Base-by-base conservation (phyloP, 92 coral and sea anemone genomes). In the Galaxea fascicularis region DNA sequence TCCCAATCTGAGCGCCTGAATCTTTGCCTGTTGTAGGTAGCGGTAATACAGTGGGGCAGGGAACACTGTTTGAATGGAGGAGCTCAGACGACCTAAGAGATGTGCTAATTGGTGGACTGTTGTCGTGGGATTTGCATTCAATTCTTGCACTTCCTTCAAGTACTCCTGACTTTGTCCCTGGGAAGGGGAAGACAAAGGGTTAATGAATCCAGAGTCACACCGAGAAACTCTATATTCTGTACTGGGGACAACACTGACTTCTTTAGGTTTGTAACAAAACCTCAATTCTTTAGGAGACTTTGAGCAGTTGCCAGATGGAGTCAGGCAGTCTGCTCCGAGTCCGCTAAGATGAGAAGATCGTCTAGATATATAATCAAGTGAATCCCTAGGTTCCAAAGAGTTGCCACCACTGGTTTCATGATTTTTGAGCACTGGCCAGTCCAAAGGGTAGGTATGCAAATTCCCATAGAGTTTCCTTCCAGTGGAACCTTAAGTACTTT, bases 351-450 rank as follows among this genome's bases (percentile, higher is more conserved):
- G 45, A 74, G 56, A 26, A 88, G 77, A 35, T 88, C 79, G 91
- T 74, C 88, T 46, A 88, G 82, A 26, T 88, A 70, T 39, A 82
- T 53, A 15, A 82, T 62, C 9, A 83, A 26, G 12, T 84, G 47
- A 45, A 88, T 76, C 67, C 87, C 73, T 49, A 82, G 54, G 49
- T 84, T 59, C 51, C 85, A 47, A 29, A 88, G 78, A 13, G 63
- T 54, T 25, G 69, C 85, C 49, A 76, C 85, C 10, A 83, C 88
- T 12, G 88, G 91, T 56, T 88, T 82, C 41, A 82, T 18, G 53
- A 83, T 4, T 83, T 88, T 88, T n/a, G 88, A 0, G 92, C 88
- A 29, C 65, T 51, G 25, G 88, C 83, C 22, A n/a, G n/a, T n/a
- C n/a, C n/a, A n/a, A n/a, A n/a, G n/a, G n/a, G n/a, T n/a, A n/a